Evolutionary conservation across 2,888 invertebrate species (phyloP), one percentile per base, ranked within the genome.

Genomic region (Incurvaria masculella): DNA sequence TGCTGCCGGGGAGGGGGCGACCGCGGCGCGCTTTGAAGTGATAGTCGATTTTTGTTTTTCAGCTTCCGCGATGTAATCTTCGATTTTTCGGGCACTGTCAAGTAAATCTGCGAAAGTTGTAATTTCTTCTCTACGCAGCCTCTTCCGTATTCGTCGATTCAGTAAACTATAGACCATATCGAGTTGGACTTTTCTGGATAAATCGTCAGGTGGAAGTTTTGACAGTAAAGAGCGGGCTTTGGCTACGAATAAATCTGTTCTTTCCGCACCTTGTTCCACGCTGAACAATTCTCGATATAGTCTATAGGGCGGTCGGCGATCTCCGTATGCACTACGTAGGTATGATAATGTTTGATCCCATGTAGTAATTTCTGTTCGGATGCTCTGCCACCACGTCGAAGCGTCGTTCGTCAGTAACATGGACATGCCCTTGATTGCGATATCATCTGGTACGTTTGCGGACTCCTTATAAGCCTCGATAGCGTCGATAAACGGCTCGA

Each of bases 81-180:
- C 52, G 17, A 51, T 26, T 14, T 26, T 2, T 8, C 47, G 47
- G 3, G 48, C 48, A 19, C 47, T 51, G 11, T 38, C 21, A 2
- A 50, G 21, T 10, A 47, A 19, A 8, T 48, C 46, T 1, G 39
- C 42, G n/a, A 52, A 48, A 2, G 48, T 43, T 17, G 21, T 47
- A 19, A 55, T 38, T 18, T 59, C 57, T 57, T 61, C 60, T 46
- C 60, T 56, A 41, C 48, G 51, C 43, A 51, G 50, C 44, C 55
- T 47, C 39, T 55, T 47, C 27, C 48, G 50, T 17, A 52, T 50
- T 26, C 50, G 44, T 18, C 33, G 47, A 40, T 51, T 42, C 10
- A 54, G 45, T n/a, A 51, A 51, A 20, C 51, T 50, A 21, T 49
- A 54, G 8, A 53, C 33, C 51, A 53, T 52, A 21, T 57, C 56